phyloP scores from a whole-genome alignment of 2,888 invertebrate genomes.

The Hermaeophaga mercurialis region DNA sequence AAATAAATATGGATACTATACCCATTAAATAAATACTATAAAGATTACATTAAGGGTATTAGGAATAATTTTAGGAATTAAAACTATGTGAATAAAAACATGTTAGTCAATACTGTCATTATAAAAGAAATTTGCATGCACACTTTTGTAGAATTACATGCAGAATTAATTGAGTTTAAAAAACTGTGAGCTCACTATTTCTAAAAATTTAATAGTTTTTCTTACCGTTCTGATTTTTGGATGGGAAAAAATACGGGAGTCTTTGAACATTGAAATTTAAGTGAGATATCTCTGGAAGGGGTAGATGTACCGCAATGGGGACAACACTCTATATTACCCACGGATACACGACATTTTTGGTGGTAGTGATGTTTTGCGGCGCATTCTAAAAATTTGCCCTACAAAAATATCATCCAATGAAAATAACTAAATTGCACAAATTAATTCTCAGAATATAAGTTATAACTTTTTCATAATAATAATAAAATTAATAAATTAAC shows the following conservation, averaged over 20 bases:
- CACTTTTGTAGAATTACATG: too few relatives aligned
- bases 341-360: slow-evolving; percentile 66
- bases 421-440: not conserved
- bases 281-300: slow-evolving; percentile 63
- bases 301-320: slow-evolving; percentile 75
- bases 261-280: slow-evolving; percentile 67
- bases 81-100: too few relatives aligned
- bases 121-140: too few relatives aligned
- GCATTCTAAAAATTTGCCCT: slow-evolving; percentile 84
- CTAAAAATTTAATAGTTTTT: slow-evolving; percentile 19
- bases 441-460: too few relatives aligned
- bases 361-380: slow-evolving; percentile 81
- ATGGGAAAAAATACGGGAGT: slow-evolving; percentile 68
- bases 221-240: slow-evolving; percentile 57
- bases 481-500: slow-evolving; percentile 59
- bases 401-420: slow-evolving; percentile 51
- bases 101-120: too few relatives aligned
- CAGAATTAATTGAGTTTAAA: too few relatives aligned
- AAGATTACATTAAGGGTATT: too few relatives aligned
- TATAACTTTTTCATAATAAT: too few relatives aligned
- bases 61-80: too few relatives aligned
- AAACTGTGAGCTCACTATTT: too few relatives aligned
- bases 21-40: too few relatives aligned
- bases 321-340: slow-evolving; percentile 61
- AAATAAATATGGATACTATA: too few relatives aligned